Evolutionary conservation across 2,888 invertebrate genomes (phyloP).

Genomic region (Clunio marinus): DNA sequence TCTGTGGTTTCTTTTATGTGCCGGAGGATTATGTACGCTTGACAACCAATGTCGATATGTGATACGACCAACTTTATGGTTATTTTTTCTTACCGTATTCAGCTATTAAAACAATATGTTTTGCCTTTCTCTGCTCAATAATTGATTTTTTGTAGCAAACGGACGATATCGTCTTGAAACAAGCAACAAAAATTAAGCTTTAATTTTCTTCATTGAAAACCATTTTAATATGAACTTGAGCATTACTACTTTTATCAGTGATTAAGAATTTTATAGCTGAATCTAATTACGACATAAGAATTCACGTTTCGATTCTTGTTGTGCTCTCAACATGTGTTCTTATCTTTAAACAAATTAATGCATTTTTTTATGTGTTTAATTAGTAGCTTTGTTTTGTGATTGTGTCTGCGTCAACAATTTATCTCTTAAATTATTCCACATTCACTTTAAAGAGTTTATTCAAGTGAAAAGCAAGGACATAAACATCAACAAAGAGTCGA

Average conservation of each 20-base stretch:
- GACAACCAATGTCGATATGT: not conserved
- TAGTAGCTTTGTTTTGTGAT: not conserved
- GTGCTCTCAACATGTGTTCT: not conserved
- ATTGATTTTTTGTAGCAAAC: slow-evolving; percentile 19
- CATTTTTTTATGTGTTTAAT: not conserved
- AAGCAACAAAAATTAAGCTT: no score
- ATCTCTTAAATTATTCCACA: no score
- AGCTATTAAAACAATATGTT: slow-evolving; percentile 23
- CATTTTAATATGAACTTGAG: no score
- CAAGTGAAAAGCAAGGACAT: no score
- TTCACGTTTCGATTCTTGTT: not conserved
- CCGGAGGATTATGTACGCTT: not conserved
- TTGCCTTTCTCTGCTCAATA: not conserved
- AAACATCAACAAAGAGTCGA: no score
- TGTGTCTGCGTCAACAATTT: no score
- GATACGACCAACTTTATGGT: slow-evolving; percentile 12
- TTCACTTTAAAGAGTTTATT: no score
- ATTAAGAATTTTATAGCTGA: not conserved
- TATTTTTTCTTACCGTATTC: no score
- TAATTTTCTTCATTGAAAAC: no score
- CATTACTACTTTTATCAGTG: not conserved
- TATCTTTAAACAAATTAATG: not conserved
- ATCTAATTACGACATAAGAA: slow-evolving; percentile 1
- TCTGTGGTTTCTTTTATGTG: slow-evolving; percentile 31
- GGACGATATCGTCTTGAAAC: not conserved